A percentile compares a stretch with the other conserved stretches of the same genome.
Conservation (phyloP, 2,797 vertebrate genomes). For the Eupleurogrammus muticus region DNA sequence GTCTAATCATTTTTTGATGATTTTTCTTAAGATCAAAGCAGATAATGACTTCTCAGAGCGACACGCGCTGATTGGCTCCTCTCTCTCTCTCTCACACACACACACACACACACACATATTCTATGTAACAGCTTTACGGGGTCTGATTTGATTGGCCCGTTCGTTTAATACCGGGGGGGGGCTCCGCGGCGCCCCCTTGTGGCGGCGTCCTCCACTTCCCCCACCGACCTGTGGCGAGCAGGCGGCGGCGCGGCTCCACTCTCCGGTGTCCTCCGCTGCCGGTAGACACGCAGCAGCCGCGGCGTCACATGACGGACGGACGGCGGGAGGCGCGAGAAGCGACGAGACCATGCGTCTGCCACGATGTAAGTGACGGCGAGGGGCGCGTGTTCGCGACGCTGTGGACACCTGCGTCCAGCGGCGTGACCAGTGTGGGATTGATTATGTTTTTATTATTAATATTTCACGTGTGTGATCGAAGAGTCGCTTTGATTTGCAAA, state of each 20-base stretch:
- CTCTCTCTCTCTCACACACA: too few relatives aligned
- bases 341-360: slow-evolving; percentile 10
- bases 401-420: neutral
- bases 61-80: neutral
- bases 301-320: slow-evolving; percentile 19
- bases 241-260: slow-evolving; percentile 34
- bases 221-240: slow-evolving; percentile 1
- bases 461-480: neutral
- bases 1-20: slow-evolving; percentile 13
- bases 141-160: slow-evolving; percentile 20
- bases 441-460: too few relatives aligned
- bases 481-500: neutral
- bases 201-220: accelerated
- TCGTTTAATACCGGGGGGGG: neutral
- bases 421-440: neutral
- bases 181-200: slow-evolving; percentile 42
- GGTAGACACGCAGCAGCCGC: slow-evolving; percentile 9
- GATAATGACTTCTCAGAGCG: neutral
- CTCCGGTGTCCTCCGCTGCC: slow-evolving; percentile 27
- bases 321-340: neutral
- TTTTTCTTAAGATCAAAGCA: too few relatives aligned
- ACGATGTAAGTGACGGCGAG: slow-evolving; percentile 37
- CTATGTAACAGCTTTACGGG: neutral
- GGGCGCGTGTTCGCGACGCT: accelerated
- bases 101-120: too few relatives aligned